Percentiles rank a stretch among this genome's conserved stretches.
Evolutionary conservation across 2,888 invertebrate genomes (phyloP).

Genomic region (Andrena bucephala): DNA sequence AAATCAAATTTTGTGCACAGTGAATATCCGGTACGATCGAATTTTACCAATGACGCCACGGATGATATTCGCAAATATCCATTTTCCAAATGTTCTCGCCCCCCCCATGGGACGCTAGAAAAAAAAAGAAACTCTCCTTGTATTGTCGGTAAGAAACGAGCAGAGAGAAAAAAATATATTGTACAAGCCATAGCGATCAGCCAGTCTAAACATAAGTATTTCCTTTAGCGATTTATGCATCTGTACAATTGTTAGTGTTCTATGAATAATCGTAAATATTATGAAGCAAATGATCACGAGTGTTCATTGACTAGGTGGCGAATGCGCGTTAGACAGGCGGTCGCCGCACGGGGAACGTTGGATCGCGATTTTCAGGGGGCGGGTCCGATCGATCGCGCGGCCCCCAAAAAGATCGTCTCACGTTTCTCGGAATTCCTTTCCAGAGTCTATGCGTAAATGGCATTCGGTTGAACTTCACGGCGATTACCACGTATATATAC

Average conservation of each 20-base stretch:
- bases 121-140: slow-evolving; percentile 32
- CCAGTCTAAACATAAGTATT: slow-evolving; percentile 62
- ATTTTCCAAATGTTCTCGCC: slow-evolving; percentile 31
- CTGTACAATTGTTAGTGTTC: slow-evolving; percentile 50
- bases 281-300: slow-evolving; percentile 17
- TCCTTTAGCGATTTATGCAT: slow-evolving; percentile 55
- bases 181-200: slow-evolving; percentile 63
- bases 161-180: slow-evolving; percentile 28
- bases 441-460: slow-evolving; percentile 18
- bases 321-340: neutral
- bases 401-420: neutral
- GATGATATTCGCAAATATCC: slow-evolving; percentile 30
- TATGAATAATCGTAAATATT: slow-evolving; percentile 42
- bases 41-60: slow-evolving; percentile 28
- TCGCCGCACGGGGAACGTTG: too few relatives aligned
- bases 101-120: slow-evolving; percentile 36
- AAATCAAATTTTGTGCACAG: slow-evolving; percentile 34
- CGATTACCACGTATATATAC: slow-evolving; percentile 35
- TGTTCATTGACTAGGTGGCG: slow-evolving; percentile 14
- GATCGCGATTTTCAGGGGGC: too few relatives aligned
- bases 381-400: neutral
- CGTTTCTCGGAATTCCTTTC: slow-evolving; percentile 4
- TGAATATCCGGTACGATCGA: slow-evolving; percentile 17
- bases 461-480: slow-evolving; percentile 10
- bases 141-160: slow-evolving; percentile 53